Conservation (phyloP, 2,888 invertebrate genomes). For the Fragum sueziense region DNA sequence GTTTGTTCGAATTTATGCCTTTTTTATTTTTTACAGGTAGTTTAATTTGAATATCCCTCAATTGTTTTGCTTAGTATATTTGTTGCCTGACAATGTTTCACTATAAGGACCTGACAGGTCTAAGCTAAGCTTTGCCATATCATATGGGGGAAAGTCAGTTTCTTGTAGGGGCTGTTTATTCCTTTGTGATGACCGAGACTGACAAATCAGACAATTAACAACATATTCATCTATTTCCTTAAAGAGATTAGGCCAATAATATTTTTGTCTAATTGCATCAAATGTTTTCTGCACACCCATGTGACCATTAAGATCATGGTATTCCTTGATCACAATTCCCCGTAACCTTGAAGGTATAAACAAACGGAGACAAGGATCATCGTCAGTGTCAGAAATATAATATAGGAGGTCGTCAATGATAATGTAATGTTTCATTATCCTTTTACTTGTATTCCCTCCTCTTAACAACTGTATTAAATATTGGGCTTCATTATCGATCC, state of each 20-base stretch:
- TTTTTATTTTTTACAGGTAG: too few relatives aligned
- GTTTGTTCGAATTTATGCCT: too few relatives aligned
- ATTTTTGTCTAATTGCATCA: slow-evolving; percentile 40
- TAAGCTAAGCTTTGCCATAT: slow-evolving; percentile 27
- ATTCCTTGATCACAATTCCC: slow-evolving; percentile 15
- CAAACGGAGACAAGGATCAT: slow-evolving; percentile 1
- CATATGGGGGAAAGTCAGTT: slow-evolving; percentile 43
- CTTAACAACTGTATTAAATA: too few relatives aligned
- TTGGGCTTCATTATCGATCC: too few relatives aligned
- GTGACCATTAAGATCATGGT: slow-evolving; percentile 47
- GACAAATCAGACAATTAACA: slow-evolving; percentile 28
- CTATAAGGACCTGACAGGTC: slow-evolving; percentile 41
- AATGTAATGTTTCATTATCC: background rate
- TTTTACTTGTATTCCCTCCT: too few relatives aligned
- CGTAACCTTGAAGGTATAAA: background rate
- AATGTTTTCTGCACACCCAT: slow-evolving; percentile 46
- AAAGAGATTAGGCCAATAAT: slow-evolving; percentile 51
- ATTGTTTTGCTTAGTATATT: too few relatives aligned
- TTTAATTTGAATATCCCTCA: too few relatives aligned
- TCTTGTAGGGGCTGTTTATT: slow-evolving; percentile 33
- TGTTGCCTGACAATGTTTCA: slow-evolving; percentile 27
- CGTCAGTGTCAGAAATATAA: slow-evolving; percentile 10
- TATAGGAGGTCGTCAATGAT: slow-evolving; percentile 7
- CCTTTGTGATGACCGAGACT: slow-evolving; percentile 30
- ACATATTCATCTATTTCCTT: slow-evolving; percentile 47